Evolutionary conservation across 1,140 invertebrate species (phyloP).

Genomic region (Neodiprion fabricii): DNA sequence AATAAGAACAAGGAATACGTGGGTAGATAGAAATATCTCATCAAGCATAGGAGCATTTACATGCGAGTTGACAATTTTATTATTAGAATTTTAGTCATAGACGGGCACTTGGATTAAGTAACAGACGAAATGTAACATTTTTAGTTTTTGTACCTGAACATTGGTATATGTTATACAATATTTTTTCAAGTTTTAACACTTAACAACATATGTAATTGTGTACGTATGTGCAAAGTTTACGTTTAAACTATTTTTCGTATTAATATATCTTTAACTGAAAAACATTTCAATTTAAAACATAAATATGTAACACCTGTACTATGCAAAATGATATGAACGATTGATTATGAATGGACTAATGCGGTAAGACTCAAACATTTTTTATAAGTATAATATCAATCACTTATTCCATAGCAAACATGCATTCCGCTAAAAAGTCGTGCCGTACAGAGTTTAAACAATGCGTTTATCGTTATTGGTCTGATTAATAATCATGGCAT

Average conservation of each 20-base stretch:
- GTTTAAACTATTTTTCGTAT: neutral
- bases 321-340: neutral
- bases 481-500: no score
- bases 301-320: neutral
- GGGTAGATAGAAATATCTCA: neutral
- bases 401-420: neutral
- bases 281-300: neutral
- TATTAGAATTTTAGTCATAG: neutral
- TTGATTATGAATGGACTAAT: neutral
- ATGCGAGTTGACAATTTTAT: neutral
- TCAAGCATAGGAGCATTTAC: neutral
- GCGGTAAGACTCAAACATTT: neutral
- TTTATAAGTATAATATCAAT: neutral
- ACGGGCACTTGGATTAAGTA: neutral
- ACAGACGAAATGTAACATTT: neutral
- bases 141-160: slow-evolving; percentile 2
- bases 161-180: neutral
- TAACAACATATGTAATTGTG: neutral
- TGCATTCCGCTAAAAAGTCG: neutral
- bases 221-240: neutral
- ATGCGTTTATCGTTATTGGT: no score
- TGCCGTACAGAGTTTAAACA: neutral
- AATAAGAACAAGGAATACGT: slow-evolving; percentile 6
- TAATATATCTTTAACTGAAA: neutral
- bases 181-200: neutral